A percentile compares a stretch with the other conserved stretches of the same genome.
phyloP scores from a whole-genome alignment of 2,797 vertebrate species.

The Scarus forsteni region DNA sequence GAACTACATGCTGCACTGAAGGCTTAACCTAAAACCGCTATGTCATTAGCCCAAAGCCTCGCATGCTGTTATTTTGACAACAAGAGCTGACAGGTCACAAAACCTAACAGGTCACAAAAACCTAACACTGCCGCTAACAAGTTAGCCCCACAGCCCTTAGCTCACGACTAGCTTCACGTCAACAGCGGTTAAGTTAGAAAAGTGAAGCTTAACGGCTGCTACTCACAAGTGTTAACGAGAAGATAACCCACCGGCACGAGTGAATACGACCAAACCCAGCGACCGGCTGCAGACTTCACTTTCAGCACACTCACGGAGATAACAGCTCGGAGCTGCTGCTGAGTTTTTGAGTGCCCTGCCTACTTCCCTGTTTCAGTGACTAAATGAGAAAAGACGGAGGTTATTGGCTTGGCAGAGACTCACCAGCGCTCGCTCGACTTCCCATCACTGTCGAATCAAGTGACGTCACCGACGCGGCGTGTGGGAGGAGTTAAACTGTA shows the following conservation, averaged over 20 bases:
- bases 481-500: slow-evolving; percentile 46
- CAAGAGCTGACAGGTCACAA: slow-evolving; percentile 1
- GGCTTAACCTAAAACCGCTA: slow-evolving; percentile 23
- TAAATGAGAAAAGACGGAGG: slow-evolving; percentile 58
- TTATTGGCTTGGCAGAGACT: slow-evolving; percentile 84
- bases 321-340: not conserved
- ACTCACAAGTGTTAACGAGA: slow-evolving; percentile 63
- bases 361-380: slow-evolving; percentile 75
- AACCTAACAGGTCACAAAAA: not conserved
- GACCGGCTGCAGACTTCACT: slow-evolving; percentile 1
- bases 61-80: slow-evolving; percentile 22
- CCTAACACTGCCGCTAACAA: slow-evolving; percentile 6
- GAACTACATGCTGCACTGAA: not conserved
- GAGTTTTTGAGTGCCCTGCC: slow-evolving; percentile 45
- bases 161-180: slow-evolving; percentile 2
- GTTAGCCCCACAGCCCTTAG: slow-evolving; percentile 16
- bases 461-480: slow-evolving; percentile 45
- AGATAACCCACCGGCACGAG: slow-evolving; percentile 25
- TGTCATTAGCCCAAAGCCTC: slow-evolving; percentile 22
- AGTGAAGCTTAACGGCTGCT: not conserved
- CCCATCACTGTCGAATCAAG: slow-evolving; percentile 69
- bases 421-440: slow-evolving; percentile 82
- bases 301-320: not conserved
- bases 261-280: slow-evolving; percentile 10
- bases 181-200: not conserved